Evolutionary conservation across 1,140 invertebrate genomes (phyloP), one percentile per base, ranked within the genome.

Genomic region (Listronotus oregonensis): DNA sequence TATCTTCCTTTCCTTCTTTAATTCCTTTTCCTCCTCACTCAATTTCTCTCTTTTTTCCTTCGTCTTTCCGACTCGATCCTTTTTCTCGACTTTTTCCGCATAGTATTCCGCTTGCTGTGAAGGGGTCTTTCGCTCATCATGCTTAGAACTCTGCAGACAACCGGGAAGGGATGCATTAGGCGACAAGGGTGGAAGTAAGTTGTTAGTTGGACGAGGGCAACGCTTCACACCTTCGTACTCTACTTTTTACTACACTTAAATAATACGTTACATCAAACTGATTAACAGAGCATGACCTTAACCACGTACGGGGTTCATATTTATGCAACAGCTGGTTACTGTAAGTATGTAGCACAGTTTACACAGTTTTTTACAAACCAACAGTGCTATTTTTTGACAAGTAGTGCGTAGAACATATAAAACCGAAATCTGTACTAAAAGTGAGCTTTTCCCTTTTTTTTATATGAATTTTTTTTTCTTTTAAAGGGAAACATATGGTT

Each of bases 1-100:
- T 69, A 89, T 78, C 80, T 90, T 91, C 74, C 89, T 85, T 77
- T 92, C 90, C 79, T 88, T 88, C 44, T 89, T 84, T n/a, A 89
- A 82, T 73, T 91, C 89, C 61, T 87, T 86, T 59, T 88, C 86
- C 70, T 89, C 87, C 11, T 85, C 84, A 14, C 78, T 81, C 8
- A 83, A 73, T 68, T 84, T 83, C 32, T 84, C 81, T 46, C 80
- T 77, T 73, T 81, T 83, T 65, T 75, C 81, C 83, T 87, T 90
- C 64, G 75, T 82, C 77, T 88, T 90, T 73, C 80, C 79, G 3
- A 82, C 84, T 52, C 84, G 85, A 80, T 85, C 88, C 75, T 86
- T 90, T 79, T 87, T 91, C 74, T 85, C 88, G 1, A 70, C 17
- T 66, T 80, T 80, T 55, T 80, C 79, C 21, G 69, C 63, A 42